A percentile compares a stretch with the other conserved stretches of the same genome.
Conservation (phyloP, 2,888 invertebrate genomes). For the Lasioglossum zephyrum region DNA sequence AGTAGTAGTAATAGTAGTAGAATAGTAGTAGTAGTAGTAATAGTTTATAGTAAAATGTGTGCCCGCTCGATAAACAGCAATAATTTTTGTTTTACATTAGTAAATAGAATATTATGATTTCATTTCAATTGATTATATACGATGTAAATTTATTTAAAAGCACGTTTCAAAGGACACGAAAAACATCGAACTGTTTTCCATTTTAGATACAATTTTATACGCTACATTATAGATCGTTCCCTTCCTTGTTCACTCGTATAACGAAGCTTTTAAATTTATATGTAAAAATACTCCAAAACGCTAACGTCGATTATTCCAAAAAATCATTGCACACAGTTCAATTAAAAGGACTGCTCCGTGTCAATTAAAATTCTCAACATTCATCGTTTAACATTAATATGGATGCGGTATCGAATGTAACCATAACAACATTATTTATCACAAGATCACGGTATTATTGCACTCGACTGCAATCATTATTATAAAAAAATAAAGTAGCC, state of each 20-base stretch:
- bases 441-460: constrained; percentile 59
- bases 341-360: constrained; percentile 24
- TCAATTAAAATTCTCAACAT: constrained; percentile 34
- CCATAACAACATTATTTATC: constrained; percentile 52
- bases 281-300: constrained; percentile 28
- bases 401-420: constrained; percentile 46
- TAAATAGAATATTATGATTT: constrained; percentile 33
- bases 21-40: constrained; percentile 36
- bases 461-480: constrained; percentile 44
- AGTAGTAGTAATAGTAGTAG: not conserved
- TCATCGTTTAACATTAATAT: constrained; percentile 34
- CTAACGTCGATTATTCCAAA: constrained; percentile 11
- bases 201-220: constrained; percentile 37
- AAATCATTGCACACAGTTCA: constrained; percentile 29
- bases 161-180: constrained; percentile 43
- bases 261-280: constrained; percentile 10
- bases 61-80: constrained; percentile 68
- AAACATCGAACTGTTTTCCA: constrained; percentile 29
- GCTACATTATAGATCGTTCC: constrained; percentile 15
- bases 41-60: constrained; percentile 53
- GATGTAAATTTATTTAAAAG: constrained; percentile 51
- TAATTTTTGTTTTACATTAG: constrained; percentile 37
- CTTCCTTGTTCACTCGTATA: not conserved
- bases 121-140: constrained; percentile 30
- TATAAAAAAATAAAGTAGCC: constrained; percentile 55